phyloP scores from a whole-genome alignment of 2,113 vertebrate genomes.

The Charadrius vociferus region DNA sequence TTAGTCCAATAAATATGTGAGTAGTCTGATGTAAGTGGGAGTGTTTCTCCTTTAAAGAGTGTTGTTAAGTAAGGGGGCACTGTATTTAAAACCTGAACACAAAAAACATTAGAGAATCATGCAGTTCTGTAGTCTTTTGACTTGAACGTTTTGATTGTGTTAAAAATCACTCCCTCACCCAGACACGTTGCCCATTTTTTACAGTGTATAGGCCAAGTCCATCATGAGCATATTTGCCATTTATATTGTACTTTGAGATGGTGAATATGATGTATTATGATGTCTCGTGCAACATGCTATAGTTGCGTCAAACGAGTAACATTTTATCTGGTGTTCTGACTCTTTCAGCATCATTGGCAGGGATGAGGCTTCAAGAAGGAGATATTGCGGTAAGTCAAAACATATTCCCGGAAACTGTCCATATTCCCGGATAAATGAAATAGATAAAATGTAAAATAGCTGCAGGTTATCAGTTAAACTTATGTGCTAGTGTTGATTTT shows the following conservation, averaged over 20 bases:
- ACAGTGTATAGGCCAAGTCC: background rate
- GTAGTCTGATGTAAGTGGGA: background rate
- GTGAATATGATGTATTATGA: background rate
- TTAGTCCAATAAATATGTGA: background rate
- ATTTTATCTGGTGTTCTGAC: background rate
- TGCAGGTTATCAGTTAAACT: background rate
- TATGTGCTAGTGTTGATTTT: background rate
- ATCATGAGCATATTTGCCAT: background rate
- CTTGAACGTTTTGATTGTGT: background rate
- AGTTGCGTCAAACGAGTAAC: background rate
- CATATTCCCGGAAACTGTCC: background rate
- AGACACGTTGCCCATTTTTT: background rate
- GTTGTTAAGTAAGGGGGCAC: background rate
- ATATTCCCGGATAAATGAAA: background rate
- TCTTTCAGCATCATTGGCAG: conserved; percentile 89
- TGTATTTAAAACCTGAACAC: background rate
- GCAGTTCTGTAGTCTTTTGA: background rate
- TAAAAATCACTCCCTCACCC: background rate
- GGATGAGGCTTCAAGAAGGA: conserved; percentile 90
- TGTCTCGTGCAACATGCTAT: background rate
- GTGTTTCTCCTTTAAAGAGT: background rate
- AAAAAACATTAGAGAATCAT: background rate
- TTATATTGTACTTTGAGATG: background rate
- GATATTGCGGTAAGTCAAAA: conserved; percentile 89
- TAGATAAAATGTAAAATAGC: background rate